Base-by-base conservation (phyloP, 2,797 vertebrate species). In the Sternotherus odoratus region DNA sequence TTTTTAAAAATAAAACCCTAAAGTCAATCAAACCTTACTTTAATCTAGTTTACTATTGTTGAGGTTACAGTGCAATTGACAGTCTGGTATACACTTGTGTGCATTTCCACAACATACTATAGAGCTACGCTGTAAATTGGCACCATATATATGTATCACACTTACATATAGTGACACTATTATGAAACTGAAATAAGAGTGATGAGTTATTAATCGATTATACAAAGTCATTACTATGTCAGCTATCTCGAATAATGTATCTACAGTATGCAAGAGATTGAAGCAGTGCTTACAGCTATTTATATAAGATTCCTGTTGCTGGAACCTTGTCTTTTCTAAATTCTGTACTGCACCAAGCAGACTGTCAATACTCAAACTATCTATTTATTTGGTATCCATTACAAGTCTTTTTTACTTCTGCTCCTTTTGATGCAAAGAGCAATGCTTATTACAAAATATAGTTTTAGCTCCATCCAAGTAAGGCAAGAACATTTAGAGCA, bases 1-100 rank as follows among this genome's bases (percentile, higher is more conserved):
- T 87, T 79, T 83, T 79, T 83, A 48, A 79, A 91, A 91, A 28
- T 19, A 39, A 79, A 75, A 26, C 21, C 43, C 50, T n/a, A 26
- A 53, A 79, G 6, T 53, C 50, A 79, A n/a, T 17, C 30, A 63
- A 66, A 36, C 24, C 33, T 79, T 53, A 53, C 21, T 50, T 36
- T 48, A 39, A 53, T n/a, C 30, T 24, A 53, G 50, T 51, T 79
- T 79, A 79, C 50, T 39, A 39, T 24, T 36, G 50, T 24, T 79
- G n/a, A 21, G 12, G 23, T 79, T 79, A 39, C 36, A 36, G n/a
- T 12, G 6, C 50, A 53, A 36, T 53, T 36, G 50, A 53, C 21
- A 53, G 51, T 26, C n/a, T 53, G 9, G 63, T 21, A 36, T 3
- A 66, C 17, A 60, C 15, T 53, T 53, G 13, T 60, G n/a, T 63